Evolutionary conservation across 2,113 vertebrate species (phyloP).

Genomic region (Erpornis zantholeuca): DNA sequence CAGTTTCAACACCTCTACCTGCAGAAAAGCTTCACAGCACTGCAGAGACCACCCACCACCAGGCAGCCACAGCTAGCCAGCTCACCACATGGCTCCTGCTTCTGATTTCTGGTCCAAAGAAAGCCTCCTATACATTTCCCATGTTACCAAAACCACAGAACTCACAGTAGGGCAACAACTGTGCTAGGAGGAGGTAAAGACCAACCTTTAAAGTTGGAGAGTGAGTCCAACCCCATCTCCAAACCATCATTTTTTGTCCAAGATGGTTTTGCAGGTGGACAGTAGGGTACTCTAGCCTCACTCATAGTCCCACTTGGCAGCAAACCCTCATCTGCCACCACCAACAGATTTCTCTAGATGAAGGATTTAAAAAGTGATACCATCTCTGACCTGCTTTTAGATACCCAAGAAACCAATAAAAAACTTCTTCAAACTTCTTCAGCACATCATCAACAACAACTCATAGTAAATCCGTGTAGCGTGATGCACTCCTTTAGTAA

Average conservation of each 20-base stretch:
- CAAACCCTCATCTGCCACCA: neutral
- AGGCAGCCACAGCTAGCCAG: accelerated
- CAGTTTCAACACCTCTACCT: neutral
- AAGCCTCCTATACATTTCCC: neutral
- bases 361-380: neutral
- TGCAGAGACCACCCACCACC: neutral
- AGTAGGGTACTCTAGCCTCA: neutral
- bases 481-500: neutral
- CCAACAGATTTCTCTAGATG: neutral
- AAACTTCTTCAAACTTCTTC: neutral
- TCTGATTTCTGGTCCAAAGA: neutral
- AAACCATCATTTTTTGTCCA: neutral
- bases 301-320: neutral
- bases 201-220: neutral
- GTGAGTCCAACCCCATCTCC: neutral
- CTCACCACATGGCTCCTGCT: neutral
- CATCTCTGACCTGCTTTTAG: neutral
- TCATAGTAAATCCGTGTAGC: neutral
- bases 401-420: neutral
- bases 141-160: neutral
- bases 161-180: neutral
- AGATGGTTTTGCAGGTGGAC: neutral
- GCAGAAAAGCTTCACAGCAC: neutral
- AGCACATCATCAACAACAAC: neutral
- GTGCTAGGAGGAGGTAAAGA: neutral